Evolutionary conservation across 2,888 invertebrate species (phyloP).

Genomic region (Pyrocoelia pectoralis): DNA sequence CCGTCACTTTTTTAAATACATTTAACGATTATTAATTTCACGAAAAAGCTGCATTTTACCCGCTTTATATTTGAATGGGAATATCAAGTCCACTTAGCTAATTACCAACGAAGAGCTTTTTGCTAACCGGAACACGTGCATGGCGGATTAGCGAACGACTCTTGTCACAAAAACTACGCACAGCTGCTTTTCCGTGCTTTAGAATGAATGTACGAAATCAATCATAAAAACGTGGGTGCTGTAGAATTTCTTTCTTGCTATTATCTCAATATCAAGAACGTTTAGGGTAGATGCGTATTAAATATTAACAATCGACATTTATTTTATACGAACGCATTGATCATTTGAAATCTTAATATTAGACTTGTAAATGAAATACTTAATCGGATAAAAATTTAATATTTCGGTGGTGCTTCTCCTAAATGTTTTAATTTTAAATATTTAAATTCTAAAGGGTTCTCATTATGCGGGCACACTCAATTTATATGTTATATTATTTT

Average conservation of each 20-base stretch:
- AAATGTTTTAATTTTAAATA: slow-evolving; percentile 19
- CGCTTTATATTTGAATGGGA: slow-evolving; percentile 16
- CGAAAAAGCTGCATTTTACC: slow-evolving; percentile 12
- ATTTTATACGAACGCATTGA: background rate
- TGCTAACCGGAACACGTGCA: slow-evolving; percentile 35
- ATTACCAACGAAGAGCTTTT: slow-evolving; percentile 32
- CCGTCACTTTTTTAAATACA: background rate
- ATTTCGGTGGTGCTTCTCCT: slow-evolving; percentile 2
- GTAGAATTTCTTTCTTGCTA: background rate
- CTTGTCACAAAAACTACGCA: slow-evolving; percentile 37
- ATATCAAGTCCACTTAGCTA: slow-evolving; percentile 30
- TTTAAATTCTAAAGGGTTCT: slow-evolving; percentile 26
- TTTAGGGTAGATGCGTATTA: background rate
- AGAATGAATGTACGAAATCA: slow-evolving; percentile 34
- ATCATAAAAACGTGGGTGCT: slow-evolving; percentile 24
- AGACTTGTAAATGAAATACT: background rate
- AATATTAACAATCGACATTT: background rate
- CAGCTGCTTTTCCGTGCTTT: slow-evolving; percentile 30
- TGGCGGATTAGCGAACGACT: slow-evolving; percentile 38
- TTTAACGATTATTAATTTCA: slow-evolving; percentile 12
- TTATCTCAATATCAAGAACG: background rate
- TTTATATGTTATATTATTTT: slow-evolving; percentile 38
- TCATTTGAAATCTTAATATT: background rate
- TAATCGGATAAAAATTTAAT: slow-evolving; percentile 2
- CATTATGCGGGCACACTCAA: slow-evolving; percentile 31